Evolutionary conservation across 2,113 vertebrate genomes (phyloP).

Genomic region (Anseranas semipalmata): DNA sequence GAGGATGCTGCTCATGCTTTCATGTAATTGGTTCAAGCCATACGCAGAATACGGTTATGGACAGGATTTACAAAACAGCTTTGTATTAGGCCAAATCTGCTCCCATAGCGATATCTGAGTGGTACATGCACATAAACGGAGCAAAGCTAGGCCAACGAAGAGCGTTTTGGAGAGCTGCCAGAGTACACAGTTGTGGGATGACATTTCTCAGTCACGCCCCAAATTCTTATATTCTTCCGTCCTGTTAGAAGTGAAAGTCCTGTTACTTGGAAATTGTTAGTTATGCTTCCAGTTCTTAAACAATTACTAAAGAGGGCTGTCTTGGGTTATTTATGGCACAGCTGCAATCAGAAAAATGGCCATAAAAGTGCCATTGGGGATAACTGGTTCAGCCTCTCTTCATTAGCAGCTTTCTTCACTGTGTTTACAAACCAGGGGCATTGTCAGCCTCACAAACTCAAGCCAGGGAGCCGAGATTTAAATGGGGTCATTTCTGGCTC

Average conservation of each 20-base stretch:
- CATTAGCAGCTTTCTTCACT: background rate
- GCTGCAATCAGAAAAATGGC: background rate
- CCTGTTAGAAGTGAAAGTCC: background rate
- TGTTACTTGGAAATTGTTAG: background rate
- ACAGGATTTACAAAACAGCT: background rate
- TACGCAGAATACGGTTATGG: background rate
- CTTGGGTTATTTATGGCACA: background rate
- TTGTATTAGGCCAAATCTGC: background rate
- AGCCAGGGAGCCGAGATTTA: background rate
- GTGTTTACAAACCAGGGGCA: background rate
- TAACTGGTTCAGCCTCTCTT: background rate
- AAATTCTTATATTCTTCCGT: background rate
- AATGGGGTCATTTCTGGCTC: constrained; percentile 22
- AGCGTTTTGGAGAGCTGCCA: background rate
- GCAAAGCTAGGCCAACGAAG: background rate
- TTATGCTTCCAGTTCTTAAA: constrained; percentile 2
- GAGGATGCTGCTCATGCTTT: background rate
- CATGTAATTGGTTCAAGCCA: background rate
- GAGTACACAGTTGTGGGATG: background rate
- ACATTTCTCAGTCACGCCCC: background rate
- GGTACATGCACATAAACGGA: background rate
- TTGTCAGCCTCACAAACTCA: background rate
- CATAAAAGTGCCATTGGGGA: constrained; percentile 1
- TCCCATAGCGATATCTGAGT: background rate
- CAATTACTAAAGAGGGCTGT: background rate